Percentiles rank a stretch among this genome's conserved stretches.
Evolutionary conservation across 2,797 vertebrate species (phyloP).

Genomic region (Vireo griseus): DNA sequence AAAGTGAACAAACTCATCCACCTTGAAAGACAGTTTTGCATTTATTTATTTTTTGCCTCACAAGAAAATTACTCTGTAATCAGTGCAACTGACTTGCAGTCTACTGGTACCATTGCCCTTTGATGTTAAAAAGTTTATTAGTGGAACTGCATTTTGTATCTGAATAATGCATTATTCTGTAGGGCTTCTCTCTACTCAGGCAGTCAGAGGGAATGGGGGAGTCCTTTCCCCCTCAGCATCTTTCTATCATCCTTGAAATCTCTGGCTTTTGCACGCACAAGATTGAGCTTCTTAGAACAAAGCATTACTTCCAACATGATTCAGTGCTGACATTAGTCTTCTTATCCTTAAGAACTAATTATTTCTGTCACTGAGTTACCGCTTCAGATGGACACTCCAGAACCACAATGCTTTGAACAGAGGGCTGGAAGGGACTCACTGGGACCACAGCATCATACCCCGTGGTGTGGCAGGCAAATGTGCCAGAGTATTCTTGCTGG

Average conservation of each 20-base stretch:
- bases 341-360: background rate
- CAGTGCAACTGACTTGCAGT: background rate
- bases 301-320: fast-evolving
- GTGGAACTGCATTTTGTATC: background rate
- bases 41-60: background rate
- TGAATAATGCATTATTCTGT: background rate
- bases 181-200: background rate
- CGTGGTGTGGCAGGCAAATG: background rate
- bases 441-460: background rate
- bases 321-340: background rate
- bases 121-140: background rate
- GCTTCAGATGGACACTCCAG: background rate
- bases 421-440: background rate
- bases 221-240: background rate
- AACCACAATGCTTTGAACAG: background rate
- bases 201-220: background rate
- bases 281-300: background rate
- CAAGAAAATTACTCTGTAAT: background rate
- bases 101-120: background rate
- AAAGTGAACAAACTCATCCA: background rate
- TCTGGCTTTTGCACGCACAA: background rate
- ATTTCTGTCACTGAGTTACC: background rate
- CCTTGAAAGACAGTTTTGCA: background rate
- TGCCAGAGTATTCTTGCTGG: background rate
- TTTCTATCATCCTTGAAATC: background rate